phyloP scores from a whole-genome alignment of 1,140 invertebrate species.

The Cryptotermes secundus region DNA sequence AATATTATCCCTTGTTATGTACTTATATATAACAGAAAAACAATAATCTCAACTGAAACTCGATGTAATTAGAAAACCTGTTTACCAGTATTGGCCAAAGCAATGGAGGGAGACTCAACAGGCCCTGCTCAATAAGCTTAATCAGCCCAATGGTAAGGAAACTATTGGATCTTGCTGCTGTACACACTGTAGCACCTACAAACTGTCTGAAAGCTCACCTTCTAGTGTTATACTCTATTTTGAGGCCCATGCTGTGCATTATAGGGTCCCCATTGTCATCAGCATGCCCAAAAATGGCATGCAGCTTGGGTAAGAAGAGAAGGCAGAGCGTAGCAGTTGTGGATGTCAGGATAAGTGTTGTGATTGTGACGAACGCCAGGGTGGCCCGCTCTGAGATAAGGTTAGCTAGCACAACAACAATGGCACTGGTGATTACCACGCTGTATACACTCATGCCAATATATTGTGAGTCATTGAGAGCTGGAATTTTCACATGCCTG shows the following conservation, averaged over 20 bases:
- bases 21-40: no score
- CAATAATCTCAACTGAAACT: no score
- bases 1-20: no score
- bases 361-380: conserved; percentile 79
- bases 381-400: conserved; percentile 82
- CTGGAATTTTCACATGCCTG: conserved; percentile 93
- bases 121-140: not conserved
- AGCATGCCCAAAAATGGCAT: conserved; percentile 56
- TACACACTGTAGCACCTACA: not conserved
- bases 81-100: no score
- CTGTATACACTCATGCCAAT: conserved; percentile 92
- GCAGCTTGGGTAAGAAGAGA: conserved; percentile 82
- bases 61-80: no score
- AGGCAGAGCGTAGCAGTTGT: conserved; percentile 84
- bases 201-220: conserved; percentile 46
- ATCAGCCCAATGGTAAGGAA: no score
- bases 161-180: not conserved
- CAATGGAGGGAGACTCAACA: no score
- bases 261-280: conserved; percentile 72
- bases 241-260: conserved; percentile 82
- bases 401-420: conserved; percentile 82
- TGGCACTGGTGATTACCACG: conserved; percentile 82
- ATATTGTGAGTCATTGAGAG: conserved; percentile 95
- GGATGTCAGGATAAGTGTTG: conserved; percentile 77
- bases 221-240: conserved; percentile 84